Evolutionary conservation across 2,113 vertebrate species (phyloP).

Genomic region (Nothoprocta perdicaria): DNA sequence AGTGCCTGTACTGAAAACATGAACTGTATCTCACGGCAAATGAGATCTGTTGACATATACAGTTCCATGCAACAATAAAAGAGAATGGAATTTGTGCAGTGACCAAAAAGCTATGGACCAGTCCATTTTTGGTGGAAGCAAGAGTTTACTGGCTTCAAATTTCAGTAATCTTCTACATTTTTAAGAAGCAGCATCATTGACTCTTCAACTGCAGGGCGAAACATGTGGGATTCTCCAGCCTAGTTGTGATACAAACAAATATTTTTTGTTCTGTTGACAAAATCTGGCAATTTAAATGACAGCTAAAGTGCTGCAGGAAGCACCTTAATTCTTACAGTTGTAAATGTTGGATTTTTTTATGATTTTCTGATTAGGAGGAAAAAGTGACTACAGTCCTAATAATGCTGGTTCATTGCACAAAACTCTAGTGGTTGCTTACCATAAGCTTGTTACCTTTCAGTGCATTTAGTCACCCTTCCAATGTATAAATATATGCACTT

Average conservation of each 20-base stretch:
- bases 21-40: fast-evolving
- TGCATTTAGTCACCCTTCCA: background rate
- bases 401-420: background rate
- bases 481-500: background rate
- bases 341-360: background rate
- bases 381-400: background rate
- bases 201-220: background rate
- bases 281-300: background rate
- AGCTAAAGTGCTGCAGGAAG: background rate
- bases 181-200: background rate
- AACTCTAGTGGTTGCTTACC: background rate
- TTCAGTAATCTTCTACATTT: background rate
- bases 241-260: background rate
- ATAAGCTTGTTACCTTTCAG: background rate
- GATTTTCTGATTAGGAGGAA: background rate
- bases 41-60: background rate
- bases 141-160: background rate
- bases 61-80: background rate
- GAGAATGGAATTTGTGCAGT: background rate
- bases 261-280: background rate
- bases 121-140: fast-evolving
- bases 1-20: background rate
- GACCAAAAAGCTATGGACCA: background rate
- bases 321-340: background rate
- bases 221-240: background rate